Evolutionary conservation across 2,113 vertebrate genomes (phyloP).

Genomic region (Amazona vittata): DNA sequence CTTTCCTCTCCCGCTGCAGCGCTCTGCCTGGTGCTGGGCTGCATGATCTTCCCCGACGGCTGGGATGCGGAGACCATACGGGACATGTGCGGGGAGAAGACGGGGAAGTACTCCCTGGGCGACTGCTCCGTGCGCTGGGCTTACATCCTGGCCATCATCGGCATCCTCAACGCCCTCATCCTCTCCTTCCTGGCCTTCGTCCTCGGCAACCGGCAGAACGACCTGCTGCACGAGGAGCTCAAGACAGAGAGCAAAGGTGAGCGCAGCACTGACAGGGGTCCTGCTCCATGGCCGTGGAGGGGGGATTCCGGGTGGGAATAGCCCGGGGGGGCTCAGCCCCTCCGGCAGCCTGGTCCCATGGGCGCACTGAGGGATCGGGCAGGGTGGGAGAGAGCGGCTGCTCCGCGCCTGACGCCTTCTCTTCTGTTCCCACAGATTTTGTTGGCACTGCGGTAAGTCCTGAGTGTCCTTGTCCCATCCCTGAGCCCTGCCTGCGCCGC

Average conservation of each 20-base stretch:
- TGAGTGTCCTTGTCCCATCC: conserved; percentile 13
- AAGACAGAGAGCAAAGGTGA: conserved; percentile 89
- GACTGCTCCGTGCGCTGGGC: conserved; percentile 94
- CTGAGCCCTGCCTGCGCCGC: background rate
- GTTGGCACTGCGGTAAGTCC: conserved; percentile 79
- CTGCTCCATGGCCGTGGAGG: fast-evolving
- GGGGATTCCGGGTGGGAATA: background rate
- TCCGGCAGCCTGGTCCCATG: background rate
- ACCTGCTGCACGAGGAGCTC: conserved; percentile 88
- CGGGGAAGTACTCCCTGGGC: conserved; percentile 88
- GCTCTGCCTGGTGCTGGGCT: conserved; percentile 91
- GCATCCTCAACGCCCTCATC: conserved; percentile 93
- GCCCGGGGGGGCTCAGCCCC: fast-evolving
- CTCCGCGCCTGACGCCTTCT: background rate
- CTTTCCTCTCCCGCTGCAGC: conserved; percentile 69
- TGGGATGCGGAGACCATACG: conserved; percentile 92
- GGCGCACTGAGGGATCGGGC: background rate
- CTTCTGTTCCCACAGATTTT: conserved; percentile 76
- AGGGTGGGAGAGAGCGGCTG: background rate
- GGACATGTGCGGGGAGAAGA: conserved; percentile 92
- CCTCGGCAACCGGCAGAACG: conserved; percentile 91
- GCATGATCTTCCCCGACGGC: conserved; percentile 92
- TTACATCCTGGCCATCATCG: conserved; percentile 93
- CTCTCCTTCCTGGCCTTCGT: conserved; percentile 95
- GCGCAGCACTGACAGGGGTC: fast-evolving